Conservation (phyloP, 1,140 invertebrate genomes). For the Schlechtendalia chinensis region DNA sequence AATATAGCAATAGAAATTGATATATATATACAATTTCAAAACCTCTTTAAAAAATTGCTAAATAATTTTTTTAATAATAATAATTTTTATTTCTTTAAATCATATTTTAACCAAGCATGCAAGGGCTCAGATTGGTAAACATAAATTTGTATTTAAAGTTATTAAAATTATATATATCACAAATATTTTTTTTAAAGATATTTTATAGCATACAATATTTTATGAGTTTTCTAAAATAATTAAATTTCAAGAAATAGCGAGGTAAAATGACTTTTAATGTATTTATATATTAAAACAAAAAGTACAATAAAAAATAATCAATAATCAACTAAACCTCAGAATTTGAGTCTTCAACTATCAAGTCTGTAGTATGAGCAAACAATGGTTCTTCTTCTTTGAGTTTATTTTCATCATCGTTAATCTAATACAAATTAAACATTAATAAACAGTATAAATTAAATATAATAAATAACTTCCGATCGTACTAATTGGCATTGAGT, state of each 20-base stretch:
- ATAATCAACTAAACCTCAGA: conserved; percentile 4
- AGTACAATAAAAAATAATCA: background rate
- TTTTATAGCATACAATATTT: no score
- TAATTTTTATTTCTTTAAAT: no score
- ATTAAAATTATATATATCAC: no score
- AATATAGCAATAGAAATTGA: no score
- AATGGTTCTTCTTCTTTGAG: background rate
- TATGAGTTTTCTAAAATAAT: no score
- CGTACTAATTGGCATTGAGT: background rate
- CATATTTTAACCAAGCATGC: no score
- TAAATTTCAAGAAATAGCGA: no score
- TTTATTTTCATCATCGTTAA: background rate
- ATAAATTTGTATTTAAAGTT: no score
- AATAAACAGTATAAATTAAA: background rate
- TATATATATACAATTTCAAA: no score
- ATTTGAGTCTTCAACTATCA: background rate
- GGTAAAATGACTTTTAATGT: no score
- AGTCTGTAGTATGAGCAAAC: background rate
- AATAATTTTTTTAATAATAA: background rate
- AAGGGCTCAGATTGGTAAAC: no score
- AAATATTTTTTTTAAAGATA: no score
- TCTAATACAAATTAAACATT: conserved; percentile 2
- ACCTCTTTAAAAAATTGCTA: background rate
- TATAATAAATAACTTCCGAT: background rate
- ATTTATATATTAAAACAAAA: background rate